Evolutionary conservation across 2,797 vertebrate genomes (phyloP).

Genomic region (Bovichtus diacanthus): DNA sequence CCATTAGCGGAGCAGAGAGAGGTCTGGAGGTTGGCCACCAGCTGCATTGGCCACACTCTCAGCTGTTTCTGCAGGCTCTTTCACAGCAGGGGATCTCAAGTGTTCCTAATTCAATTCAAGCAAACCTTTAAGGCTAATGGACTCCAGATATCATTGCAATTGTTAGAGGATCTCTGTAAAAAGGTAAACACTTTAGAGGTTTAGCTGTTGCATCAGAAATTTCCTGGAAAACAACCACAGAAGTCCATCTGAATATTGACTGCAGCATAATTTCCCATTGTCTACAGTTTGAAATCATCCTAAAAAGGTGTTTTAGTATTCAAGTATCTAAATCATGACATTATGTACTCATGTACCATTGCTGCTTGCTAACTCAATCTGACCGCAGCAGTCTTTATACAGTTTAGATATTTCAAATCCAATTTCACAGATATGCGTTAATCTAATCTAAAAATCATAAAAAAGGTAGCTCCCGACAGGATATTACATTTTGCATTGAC

Average conservation of each 20-base stretch:
- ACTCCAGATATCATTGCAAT: conserved; percentile 60
- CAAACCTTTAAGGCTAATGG: conserved; percentile 79
- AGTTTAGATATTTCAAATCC: conserved; percentile 40
- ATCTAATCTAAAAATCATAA: conserved; percentile 63
- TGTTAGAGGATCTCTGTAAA: conserved; percentile 32
- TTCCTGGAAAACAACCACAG: not conserved
- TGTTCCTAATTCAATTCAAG: conserved; percentile 67
- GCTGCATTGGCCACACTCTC: conserved; percentile 73
- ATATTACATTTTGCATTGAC: conserved; percentile 58
- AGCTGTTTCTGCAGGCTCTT: conserved; percentile 52
- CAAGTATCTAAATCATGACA: not conserved
- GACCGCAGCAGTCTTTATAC: conserved; percentile 1
- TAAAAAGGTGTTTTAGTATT: not conserved
- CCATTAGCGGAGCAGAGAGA: conserved; percentile 78
- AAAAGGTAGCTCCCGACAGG: conserved; percentile 49
- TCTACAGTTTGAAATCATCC: not conserved
- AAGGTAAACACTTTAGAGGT: conserved; percentile 35
- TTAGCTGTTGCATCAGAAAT: not conserved
- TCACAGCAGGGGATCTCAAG: conserved; percentile 74
- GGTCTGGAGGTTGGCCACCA: conserved; percentile 76
- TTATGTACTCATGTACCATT: conserved; percentile 6
- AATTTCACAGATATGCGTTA: conserved; percentile 42
- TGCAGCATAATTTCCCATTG: not conserved
- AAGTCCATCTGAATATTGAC: conserved; percentile 1
- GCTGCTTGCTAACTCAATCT: conserved; percentile 14